Base-by-base conservation (phyloP, 2,113 vertebrate genomes). In the Eupsittula cactorum region DNA sequence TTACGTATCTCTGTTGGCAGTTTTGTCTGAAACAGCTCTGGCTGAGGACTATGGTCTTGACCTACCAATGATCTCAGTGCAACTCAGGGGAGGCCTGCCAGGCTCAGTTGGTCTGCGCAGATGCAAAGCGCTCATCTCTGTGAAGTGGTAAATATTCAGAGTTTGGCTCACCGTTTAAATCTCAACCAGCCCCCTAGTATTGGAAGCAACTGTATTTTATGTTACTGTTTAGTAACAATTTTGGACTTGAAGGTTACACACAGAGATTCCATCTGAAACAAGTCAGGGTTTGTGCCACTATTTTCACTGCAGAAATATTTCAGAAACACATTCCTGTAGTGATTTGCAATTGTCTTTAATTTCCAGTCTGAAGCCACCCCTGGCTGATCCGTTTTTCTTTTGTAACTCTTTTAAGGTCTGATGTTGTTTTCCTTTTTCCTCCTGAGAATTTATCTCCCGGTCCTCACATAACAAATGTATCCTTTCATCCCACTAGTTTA, bases 371-470 rank as follows among this genome's bases (percentile, higher is more conserved):
- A 90, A 91, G 12, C 11, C 12, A 42, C 11, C 37, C 7, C 7
- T 59, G 31, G 41, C 9, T 69, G 62, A 62, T 62, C 10, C 24
- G 1, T 62, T 63, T 86, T 57, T 68, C 37, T 87, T 68, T 75
- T 25, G 9, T 25, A 78, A 46, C 10, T 60, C 52, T 62, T 62
- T 64, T 37, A 53, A 85, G 10, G 4, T 55, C 25, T 35, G 20
- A 44, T 16, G 4, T 14, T 59, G 2, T 10, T 8, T 47, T 41
- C n/a, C 53, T 84, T 53, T 64, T 60, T 6, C 16, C 47, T 59
- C 10, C 6, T 4, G 67, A 49, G n/a, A 10, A 27, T 85, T 90
- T 85, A 55, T 57, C 10, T 37, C 35, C 29, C 0, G 0, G 16
- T 52, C 27, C 16, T 79, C 21, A 44, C 29, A 41, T 1, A 60